These are phyloP conservation scores for Linnaemya tessellans DNA, from an alignment of 2,888 invertebrate genomes.

Conservation along the genomic window DNA sequence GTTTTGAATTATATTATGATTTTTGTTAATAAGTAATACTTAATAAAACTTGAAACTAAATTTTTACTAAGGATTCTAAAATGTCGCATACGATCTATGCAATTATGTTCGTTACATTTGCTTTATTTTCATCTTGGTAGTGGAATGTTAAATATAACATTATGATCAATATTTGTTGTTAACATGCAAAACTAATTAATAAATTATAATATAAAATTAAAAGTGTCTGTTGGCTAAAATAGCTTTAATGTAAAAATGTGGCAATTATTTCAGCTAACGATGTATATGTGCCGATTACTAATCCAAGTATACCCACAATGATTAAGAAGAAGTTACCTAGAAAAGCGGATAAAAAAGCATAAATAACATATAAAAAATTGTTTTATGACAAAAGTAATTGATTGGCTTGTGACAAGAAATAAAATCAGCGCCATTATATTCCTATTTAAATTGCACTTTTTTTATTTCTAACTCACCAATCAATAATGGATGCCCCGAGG, in stretches of 20 bases:
- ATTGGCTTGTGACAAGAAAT: background rate
- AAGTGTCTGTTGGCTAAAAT: slow-evolving; percentile 18
- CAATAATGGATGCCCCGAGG: too few species aligned
- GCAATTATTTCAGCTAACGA: slow-evolving; percentile 87
- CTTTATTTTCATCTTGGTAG: slow-evolving; percentile 20
- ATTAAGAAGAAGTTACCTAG: slow-evolving; percentile 85
- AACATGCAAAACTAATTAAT: slow-evolving; percentile 44
- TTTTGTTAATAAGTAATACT: slow-evolving; percentile 33
- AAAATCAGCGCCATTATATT: too few species aligned
- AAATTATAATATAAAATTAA: slow-evolving; percentile 38
- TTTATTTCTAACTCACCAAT: too few species aligned
- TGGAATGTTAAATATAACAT: slow-evolving; percentile 66
- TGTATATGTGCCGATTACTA: slow-evolving; percentile 88
- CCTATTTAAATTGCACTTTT: too few species aligned
- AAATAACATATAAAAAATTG: slow-evolving; percentile 1
- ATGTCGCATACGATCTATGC: background rate
- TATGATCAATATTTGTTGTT: slow-evolving; percentile 16
- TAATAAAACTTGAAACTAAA: background rate
- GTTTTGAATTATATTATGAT: slow-evolving; percentile 2
- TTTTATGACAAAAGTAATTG: background rate
- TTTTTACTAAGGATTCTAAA: background rate
- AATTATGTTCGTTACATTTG: background rate
- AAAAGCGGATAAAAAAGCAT: too few species aligned
- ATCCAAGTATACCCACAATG: slow-evolving; percentile 87
- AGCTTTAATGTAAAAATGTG: slow-evolving; percentile 83